Conservation (phyloP, 2,113 vertebrate genomes). For the Taurulus bubalis region DNA sequence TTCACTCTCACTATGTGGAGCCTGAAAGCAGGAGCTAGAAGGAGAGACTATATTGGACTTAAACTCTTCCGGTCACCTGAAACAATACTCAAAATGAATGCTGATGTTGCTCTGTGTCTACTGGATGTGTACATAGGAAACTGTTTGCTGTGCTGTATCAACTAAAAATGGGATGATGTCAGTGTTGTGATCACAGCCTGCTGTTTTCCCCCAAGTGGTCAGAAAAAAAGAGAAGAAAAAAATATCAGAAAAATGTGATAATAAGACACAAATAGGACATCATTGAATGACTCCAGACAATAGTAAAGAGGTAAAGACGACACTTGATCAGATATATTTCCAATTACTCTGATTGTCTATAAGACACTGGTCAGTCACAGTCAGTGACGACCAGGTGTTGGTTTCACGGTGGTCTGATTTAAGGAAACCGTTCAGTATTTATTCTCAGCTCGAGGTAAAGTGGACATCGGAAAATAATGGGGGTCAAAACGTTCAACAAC, state of each 20-base stretch:
- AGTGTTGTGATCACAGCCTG: too few relatives aligned
- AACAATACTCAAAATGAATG: not conserved
- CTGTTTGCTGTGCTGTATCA: not conserved
- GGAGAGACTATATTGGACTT: not conserved
- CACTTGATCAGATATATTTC: too few relatives aligned
- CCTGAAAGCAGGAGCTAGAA: not conserved
- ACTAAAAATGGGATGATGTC: not conserved
- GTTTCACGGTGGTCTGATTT: not conserved
- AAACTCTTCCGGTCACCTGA: not conserved
- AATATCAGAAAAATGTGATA: too few relatives aligned
- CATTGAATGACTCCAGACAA: too few relatives aligned
- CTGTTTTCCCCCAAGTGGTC: not conserved
- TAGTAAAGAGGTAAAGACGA: too few relatives aligned
- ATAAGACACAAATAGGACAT: too few relatives aligned
- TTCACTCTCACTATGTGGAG: not conserved
- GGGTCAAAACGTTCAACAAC: too few relatives aligned
- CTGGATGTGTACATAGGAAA: not conserved
- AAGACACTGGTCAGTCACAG: too few relatives aligned
- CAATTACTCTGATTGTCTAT: too few relatives aligned
- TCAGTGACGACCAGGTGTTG: not conserved
- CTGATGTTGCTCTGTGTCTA: not conserved
- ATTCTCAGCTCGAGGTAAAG: too few relatives aligned
- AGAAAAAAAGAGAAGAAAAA: not conserved
- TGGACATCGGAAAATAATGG: too few relatives aligned
- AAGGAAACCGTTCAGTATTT: not conserved